Base-by-base conservation (phyloP, 2,797 vertebrate species). In the Pyrocephalus nanus region DNA sequence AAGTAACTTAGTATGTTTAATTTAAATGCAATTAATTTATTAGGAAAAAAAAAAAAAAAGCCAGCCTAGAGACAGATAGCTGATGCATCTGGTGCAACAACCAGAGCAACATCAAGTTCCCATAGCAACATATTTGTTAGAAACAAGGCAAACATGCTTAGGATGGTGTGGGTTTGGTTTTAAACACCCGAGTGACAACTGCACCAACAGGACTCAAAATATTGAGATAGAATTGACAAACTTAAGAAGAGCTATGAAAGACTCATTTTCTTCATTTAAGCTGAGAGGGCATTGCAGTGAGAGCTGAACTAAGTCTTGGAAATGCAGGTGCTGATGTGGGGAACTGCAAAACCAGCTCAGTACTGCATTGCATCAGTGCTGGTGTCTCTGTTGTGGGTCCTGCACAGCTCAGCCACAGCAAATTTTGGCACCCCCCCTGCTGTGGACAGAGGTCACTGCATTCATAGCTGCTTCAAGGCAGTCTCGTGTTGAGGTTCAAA, bases 11-110 rank as follows among this genome's bases (percentile, higher is more conserved):
- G 90, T 96, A 95, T 77, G 85, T 97, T 98, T 95, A 65, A 96
- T 97, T 97, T 96, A 96, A 98, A 97, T 89, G 96, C 93, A 95
- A 97, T 97, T 97, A 97, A 97, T 97, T 97, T 96, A 95, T 91
- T 91, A 93, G 96, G 91, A 40, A 42, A 88, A 87, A 82, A 42
- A 89, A 92, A 40, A 40, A 40, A 40, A 25, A 89, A 92, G 51
- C 42, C 93, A 95, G 93, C 86, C 62, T 50, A 29, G 82, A 95
- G 95, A 97, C 90, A 84, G 91, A 94, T 66, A 97, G 89, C 86
- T 81, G 69, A 6, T 13, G 86, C 88, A 88, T 97, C 96, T 92
- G 89, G 91, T 65, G 38, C 72, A 83, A 79, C 92, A 93, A 72
- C 62, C 38, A 88, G 62, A 95, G 96, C 88, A 96, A 74, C 96